Evolutionary conservation across 1,140 invertebrate genomes (phyloP).

Genomic region (Ganaspis sp.): DNA sequence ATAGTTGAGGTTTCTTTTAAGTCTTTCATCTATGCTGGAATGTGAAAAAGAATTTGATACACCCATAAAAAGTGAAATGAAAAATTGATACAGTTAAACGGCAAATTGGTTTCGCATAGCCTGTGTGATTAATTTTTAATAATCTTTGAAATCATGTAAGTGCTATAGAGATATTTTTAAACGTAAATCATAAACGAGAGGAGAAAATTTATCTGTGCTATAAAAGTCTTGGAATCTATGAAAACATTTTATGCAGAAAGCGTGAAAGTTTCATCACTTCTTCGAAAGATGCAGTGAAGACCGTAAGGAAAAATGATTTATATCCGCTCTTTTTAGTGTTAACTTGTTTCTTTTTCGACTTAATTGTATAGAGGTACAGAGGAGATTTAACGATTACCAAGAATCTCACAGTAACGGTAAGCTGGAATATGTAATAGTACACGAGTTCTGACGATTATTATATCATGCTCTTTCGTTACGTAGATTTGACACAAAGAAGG

Average conservation of each 20-base stretch:
- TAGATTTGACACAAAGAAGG: not conserved
- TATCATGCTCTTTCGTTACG: conserved; percentile 35
- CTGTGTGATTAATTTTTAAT: not conserved
- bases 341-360: not conserved
- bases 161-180: not conserved
- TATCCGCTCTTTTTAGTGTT: not conserved
- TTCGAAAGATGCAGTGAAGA: not conserved
- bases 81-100: no score
- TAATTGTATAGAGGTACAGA: not conserved
- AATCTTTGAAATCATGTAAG: not conserved
- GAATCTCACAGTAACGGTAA: not conserved
- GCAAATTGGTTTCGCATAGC: no score
- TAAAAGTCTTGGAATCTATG: not conserved
- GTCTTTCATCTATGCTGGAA: no score
- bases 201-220: not conserved
- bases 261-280: conserved; percentile 11
- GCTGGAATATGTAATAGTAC: not conserved
- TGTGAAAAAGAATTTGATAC: no score
- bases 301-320: not conserved
- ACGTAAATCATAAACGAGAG: not conserved
- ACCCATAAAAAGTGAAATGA: no score
- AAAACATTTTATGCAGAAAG: conserved; percentile 2
- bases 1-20: no score
- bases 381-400: not conserved
- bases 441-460: conserved; percentile 22